Percentiles rank a stretch among this genome's conserved stretches.
phyloP scores from a whole-genome alignment of 2,888 invertebrate genomes.

The Dinocampus coccinellae region DNA sequence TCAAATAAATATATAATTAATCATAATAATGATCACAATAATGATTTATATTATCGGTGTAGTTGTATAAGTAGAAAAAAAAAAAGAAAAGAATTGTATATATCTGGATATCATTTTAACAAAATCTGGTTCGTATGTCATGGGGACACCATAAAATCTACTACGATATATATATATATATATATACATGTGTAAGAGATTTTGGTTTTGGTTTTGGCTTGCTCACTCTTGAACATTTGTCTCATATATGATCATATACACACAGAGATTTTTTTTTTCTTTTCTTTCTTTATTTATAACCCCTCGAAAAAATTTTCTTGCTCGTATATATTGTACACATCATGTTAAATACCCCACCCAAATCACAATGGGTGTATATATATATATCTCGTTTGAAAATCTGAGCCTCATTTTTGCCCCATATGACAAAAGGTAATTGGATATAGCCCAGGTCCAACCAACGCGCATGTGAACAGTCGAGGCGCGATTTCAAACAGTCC shows the following conservation, averaged over 20 bases:
- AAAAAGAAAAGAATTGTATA: background rate
- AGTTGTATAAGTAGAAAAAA: background rate
- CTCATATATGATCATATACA: background rate
- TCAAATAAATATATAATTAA: no score
- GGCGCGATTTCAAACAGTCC: constrained; percentile 58
- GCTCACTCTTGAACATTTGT: background rate
- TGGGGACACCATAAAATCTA: constrained; percentile 56
- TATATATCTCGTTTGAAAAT: constrained; percentile 34
- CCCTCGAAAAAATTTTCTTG: background rate
- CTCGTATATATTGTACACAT: constrained; percentile 45
- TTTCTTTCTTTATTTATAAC: background rate
- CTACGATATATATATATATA: constrained; percentile 11
- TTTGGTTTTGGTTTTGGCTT: constrained; percentile 23
- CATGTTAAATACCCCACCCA: constrained; percentile 62
- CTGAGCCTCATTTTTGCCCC: constrained; percentile 55
- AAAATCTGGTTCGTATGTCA: constrained; percentile 64
- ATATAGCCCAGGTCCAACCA: constrained; percentile 53
- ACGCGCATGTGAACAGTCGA: constrained; percentile 55
- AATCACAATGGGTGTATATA: constrained; percentile 55
- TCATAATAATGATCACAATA: no score
- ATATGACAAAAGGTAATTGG: constrained; percentile 68
- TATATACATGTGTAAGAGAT: constrained; percentile 31
- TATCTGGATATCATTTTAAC: constrained; percentile 64
- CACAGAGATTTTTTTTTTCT: background rate
- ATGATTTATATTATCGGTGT: background rate